These are phyloP conservation scores for Beroe ovata DNA, from an alignment of 37 sponge, comb jelly and placozoan genomes.

Conservation along the genomic window DNA sequence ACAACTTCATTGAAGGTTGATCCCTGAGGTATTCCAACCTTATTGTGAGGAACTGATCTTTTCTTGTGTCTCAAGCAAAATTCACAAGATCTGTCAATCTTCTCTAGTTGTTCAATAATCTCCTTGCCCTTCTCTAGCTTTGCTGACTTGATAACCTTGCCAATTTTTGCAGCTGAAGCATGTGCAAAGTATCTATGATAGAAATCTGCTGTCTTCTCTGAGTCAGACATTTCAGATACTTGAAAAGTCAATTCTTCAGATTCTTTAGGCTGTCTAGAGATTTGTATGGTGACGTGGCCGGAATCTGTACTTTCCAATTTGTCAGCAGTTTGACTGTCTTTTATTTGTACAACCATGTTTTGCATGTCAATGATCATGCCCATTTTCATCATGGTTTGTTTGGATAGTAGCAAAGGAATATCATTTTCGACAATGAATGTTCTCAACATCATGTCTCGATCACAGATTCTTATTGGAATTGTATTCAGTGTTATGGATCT, in stretches of 20 bases:
- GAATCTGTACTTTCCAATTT: not conserved
- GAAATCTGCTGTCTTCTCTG: constrained; percentile 1
- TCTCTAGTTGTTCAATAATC: not conserved
- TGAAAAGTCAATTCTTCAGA: not conserved
- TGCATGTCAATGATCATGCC: constrained; percentile 12
- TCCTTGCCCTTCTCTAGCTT: not conserved
- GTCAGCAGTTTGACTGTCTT: not conserved
- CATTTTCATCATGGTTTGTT: constrained; percentile 4
- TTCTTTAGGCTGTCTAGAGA: not conserved
- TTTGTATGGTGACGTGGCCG: not conserved
- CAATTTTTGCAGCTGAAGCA: not conserved
- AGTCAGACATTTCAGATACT: not conserved
- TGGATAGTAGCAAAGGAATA: not conserved
- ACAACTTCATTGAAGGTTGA: constrained; percentile 16
- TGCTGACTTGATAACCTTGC: not conserved
- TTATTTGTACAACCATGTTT: not conserved
- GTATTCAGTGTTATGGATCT: not conserved
- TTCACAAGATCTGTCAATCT: not conserved
- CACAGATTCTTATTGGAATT: not conserved
- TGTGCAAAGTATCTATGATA: not conserved
- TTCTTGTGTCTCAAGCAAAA: not conserved
- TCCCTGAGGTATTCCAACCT: constrained; percentile 7
- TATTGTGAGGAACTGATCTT: not conserved
- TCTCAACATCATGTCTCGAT: not conserved
- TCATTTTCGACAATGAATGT: not conserved